phyloP scores from a whole-genome alignment of 2,888 invertebrate genomes.

The Schizaphis graminum region DNA sequence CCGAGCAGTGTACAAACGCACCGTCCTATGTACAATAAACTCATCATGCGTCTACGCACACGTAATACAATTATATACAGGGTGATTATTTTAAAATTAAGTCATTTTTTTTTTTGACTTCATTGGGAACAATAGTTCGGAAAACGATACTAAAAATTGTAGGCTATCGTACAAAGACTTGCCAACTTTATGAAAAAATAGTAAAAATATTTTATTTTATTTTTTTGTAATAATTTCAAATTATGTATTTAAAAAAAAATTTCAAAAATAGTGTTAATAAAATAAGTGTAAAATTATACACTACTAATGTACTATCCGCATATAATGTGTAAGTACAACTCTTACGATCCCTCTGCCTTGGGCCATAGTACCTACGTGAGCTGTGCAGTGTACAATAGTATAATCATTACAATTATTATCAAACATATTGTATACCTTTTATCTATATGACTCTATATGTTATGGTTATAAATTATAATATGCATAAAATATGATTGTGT shows the following conservation, averaged over 20 bases:
- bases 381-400: neutral
- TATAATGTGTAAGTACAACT: neutral
- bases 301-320: neutral
- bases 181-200: neutral
- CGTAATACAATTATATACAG: neutral
- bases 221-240: neutral
- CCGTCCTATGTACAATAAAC: neutral
- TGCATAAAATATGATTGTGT: neutral
- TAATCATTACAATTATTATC: neutral
- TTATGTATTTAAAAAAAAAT: neutral
- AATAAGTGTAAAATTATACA: neutral
- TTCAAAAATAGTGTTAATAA: neutral
- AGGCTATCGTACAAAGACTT: neutral
- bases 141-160: neutral
- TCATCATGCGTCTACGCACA: neutral
- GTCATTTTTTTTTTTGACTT: neutral
- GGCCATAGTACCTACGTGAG: no score
- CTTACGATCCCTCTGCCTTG: neutral
- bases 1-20: neutral
- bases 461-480: neutral
- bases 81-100: neutral
- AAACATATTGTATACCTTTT: neutral
- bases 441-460: no score
- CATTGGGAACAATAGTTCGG: neutral
- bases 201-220: neutral